phyloP scores from a whole-genome alignment of 2,888 invertebrate species.

The Exephanes ischioxanthus region DNA sequence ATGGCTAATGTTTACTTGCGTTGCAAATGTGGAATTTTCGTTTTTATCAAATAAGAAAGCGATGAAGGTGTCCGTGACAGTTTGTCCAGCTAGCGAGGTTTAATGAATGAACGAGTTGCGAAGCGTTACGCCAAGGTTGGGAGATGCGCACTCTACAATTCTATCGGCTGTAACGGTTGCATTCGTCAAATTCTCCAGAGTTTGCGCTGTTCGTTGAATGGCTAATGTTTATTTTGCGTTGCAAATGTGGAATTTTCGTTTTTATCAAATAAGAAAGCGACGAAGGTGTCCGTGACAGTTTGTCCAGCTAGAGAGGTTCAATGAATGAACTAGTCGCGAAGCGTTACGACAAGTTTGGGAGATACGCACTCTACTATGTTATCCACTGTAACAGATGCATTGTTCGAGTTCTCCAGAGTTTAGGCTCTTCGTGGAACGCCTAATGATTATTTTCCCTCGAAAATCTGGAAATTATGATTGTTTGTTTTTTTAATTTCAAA shows the following conservation, averaged over 20 bases:
- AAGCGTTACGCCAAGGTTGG: slow-evolving; percentile 44
- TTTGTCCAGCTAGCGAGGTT: slow-evolving; percentile 28
- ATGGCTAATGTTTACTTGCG: too few species aligned
- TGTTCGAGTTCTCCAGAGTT: too few species aligned
- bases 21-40: background rate
- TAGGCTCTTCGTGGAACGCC: too few species aligned
- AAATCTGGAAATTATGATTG: too few species aligned
- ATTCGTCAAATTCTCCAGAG: too few species aligned
- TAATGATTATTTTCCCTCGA: too few species aligned
- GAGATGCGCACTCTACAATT: background rate
- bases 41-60: background rate
- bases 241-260: background rate
- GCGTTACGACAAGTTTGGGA: slow-evolving; percentile 49
- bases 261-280: background rate
- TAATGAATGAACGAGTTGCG: slow-evolving; percentile 55
- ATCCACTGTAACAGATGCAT: too few species aligned
- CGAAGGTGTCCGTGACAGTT: slow-evolving; percentile 21
- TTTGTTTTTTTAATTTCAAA: background rate
- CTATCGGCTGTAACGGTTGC: too few species aligned
- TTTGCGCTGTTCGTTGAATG: too few species aligned
- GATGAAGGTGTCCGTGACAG: slow-evolving; percentile 8
- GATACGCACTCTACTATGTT: too few species aligned
- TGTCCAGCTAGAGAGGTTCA: slow-evolving; percentile 21
- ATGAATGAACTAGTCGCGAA: slow-evolving; percentile 58
- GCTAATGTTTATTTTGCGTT: too few species aligned